Evolutionary conservation across 2,797 vertebrate species (phyloP).

Genomic region (Novumbra hubbsi): DNA sequence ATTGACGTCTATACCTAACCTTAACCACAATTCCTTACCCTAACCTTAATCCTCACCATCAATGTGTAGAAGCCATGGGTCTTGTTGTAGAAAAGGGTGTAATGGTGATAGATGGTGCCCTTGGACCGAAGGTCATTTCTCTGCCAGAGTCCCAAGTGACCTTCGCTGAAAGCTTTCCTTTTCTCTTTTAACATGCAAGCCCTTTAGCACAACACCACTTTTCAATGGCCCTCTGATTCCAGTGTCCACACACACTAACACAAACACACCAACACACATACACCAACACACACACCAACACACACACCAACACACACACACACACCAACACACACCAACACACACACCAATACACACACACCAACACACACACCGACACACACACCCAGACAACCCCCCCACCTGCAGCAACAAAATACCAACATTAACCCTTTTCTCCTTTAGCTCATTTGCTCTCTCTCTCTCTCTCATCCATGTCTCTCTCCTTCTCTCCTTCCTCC

Average conservation of each 20-base stretch:
- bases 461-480: not conserved
- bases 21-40: too few relatives aligned
- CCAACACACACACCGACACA: not conserved
- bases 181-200: not conserved
- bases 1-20: too few relatives aligned
- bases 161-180: not conserved
- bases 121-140: conserved; percentile 6
- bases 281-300: not conserved
- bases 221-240: not conserved
- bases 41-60: too few relatives aligned
- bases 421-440: not conserved
- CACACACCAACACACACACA: not conserved
- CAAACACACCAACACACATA: not conserved
- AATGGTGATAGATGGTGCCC: not conserved
- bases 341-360: not conserved
- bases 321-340: not conserved
- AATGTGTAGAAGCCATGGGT: too few relatives aligned
- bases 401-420: not conserved
- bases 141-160: not conserved
- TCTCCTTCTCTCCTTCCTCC: not conserved
- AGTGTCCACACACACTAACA: not conserved
- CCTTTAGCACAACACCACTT: not conserved
- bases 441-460: not conserved
- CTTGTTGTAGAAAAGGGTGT: not conserved
- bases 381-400: not conserved